Conservation (phyloP, 2,113 vertebrate species). For the Scytalopus superciliaris region DNA sequence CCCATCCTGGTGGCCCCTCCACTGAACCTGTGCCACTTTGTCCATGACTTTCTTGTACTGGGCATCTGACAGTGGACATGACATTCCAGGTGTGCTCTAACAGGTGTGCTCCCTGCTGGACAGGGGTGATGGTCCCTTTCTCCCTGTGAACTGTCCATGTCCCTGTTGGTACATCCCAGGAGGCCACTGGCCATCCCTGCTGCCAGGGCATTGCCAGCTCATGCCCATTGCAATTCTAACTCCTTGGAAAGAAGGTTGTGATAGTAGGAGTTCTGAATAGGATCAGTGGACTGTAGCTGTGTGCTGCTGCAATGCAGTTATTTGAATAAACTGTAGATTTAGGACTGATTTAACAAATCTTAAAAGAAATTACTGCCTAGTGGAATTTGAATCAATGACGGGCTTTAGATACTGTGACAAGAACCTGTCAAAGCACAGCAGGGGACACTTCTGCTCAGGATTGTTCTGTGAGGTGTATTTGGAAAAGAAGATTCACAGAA, state of each 20-base stretch:
- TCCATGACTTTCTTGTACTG: not conserved
- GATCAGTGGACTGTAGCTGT: not conserved
- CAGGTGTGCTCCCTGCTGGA: not conserved
- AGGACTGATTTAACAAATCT: not conserved
- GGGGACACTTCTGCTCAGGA: not conserved
- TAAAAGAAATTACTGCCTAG: not conserved
- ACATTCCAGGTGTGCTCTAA: not conserved
- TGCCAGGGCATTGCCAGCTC: not conserved
- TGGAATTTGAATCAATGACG: not conserved
- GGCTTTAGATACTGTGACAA: not conserved
- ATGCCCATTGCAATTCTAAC: not conserved
- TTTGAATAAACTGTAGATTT: not conserved
- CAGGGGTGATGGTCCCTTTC: not conserved
- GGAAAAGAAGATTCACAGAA: not conserved
- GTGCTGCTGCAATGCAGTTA: not conserved
- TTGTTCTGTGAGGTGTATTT: not conserved
- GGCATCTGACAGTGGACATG: accelerated
- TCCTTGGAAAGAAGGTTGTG: not conserved
- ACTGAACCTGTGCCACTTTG: not conserved
- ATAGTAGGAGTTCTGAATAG: not conserved
- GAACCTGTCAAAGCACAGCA: not conserved
- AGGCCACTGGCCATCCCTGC: not conserved
- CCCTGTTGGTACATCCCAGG: accelerated
- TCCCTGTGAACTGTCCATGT: accelerated
- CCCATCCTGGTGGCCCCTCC: accelerated